phyloP scores from a whole-genome alignment of 2,888 invertebrate genomes.

The Tillus elongatus region DNA sequence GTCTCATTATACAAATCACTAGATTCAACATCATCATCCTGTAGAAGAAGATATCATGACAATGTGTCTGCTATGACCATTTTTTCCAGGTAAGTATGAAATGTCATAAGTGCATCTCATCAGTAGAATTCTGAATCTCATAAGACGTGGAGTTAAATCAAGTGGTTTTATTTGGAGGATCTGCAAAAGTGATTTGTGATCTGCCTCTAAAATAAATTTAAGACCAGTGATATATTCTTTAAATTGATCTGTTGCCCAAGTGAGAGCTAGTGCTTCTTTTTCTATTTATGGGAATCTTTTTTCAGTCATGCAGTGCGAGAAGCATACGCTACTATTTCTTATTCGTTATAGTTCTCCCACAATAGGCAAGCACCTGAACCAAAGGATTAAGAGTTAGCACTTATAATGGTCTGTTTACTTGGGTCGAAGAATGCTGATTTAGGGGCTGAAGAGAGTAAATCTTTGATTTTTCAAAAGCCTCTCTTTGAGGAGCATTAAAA shows the following conservation, averaged over 20 bases:
- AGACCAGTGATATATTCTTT: constrained; percentile 4
- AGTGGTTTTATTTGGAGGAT: constrained; percentile 5
- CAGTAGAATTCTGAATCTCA: constrained; percentile 4
- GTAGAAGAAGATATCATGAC: neutral
- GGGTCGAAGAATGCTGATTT: neutral
- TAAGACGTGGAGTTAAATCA: constrained; percentile 8
- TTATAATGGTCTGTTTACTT: neutral
- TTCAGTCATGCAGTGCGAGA: neutral
- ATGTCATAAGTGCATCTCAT: constrained; percentile 3
- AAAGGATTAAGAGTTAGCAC: neutral
- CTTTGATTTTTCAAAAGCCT: constrained; percentile 1
- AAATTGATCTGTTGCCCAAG: neutral
- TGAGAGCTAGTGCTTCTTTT: neutral
- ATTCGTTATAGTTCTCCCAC: no score
- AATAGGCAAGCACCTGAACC: constrained; percentile 2
- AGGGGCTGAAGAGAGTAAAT: constrained; percentile 1
- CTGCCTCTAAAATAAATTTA: constrained; percentile 1
- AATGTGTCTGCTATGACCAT: neutral
- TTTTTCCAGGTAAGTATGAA: constrained; percentile 5
- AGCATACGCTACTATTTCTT: neutral
- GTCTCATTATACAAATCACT: constrained; percentile 1
- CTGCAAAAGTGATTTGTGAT: constrained; percentile 7
- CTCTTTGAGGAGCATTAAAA: neutral
- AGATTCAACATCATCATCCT: neutral
- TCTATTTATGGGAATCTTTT: constrained; percentile 1